Evolutionary conservation across 2,113 vertebrate genomes (phyloP).

Genomic region (Propithecus coquereli): DNA sequence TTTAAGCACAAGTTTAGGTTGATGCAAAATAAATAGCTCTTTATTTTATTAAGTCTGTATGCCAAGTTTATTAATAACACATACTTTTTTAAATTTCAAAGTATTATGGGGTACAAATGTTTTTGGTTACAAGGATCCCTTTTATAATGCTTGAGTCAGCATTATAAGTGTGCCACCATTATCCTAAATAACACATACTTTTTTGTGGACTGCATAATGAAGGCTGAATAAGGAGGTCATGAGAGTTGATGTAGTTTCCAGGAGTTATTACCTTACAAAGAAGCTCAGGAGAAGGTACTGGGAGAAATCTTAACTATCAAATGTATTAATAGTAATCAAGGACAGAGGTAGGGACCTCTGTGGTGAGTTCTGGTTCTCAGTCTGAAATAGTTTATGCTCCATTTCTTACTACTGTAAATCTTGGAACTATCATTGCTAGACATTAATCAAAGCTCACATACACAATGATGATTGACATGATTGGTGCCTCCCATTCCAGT

Average conservation of each 20-base stretch:
- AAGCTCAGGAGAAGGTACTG: neutral
- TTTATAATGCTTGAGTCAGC: no score
- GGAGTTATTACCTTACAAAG: constrained; percentile 35
- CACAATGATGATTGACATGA: neutral
- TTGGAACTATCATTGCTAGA: neutral
- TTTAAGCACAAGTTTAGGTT: constrained; percentile 31
- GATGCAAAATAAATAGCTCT: neutral
- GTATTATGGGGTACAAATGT: no score
- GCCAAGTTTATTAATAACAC: neutral
- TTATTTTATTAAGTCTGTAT: constrained; percentile 37
- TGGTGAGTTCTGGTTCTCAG: constrained; percentile 21
- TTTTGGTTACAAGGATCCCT: no score
- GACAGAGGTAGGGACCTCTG: constrained; percentile 10
- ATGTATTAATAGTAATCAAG: constrained; percentile 26
- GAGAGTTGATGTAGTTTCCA: neutral
- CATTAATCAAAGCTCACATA: constrained; percentile 28
- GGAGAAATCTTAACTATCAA: constrained; percentile 40
- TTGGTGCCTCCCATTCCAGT: neutral
- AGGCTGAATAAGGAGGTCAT: constrained; percentile 5
- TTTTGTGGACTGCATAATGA: constrained; percentile 27
- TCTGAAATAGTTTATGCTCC: neutral
- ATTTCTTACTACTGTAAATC: constrained; percentile 8
- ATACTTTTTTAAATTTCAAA: neutral
- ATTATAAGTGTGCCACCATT: no score
- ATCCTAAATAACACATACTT: neutral